Evolutionary conservation across 2,113 vertebrate species (phyloP), one percentile per base, ranked within the genome.

Genomic region (Rhagologus leucostigma): DNA sequence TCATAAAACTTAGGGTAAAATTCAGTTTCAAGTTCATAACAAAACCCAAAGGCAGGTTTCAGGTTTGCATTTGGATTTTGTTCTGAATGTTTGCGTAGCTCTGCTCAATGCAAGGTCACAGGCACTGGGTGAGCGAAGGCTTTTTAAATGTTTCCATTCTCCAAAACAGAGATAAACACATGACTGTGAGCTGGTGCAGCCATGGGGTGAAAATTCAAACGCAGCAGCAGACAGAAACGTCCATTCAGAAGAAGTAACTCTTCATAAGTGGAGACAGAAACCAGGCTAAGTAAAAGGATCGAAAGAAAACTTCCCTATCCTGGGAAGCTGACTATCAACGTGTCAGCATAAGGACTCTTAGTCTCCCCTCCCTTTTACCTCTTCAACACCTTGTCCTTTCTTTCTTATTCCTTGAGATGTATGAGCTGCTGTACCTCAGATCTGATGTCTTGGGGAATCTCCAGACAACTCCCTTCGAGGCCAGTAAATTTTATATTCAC

Each of bases 31-130:
- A 92, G 93, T 75, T 90, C 71, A 53, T 93, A 95, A 95, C 79
- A 90, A 96, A 96, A 96, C 73, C 79, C 88, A 86, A 92, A 93
- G 79, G 90, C 85, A 22, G 68, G 92, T 93, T 93, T 95, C 92
- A 96, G 52, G 76, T 96, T 95, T 69, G 59, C 37, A 91, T 93
- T 87, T 93, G 93, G 85, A 90, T 73, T 94, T 84, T 60, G 44
- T 78, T 89, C 85, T 92, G 75, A 80, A 82, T 62, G 41, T 80
- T 92, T 93, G 70, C 29, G 9, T 60, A 37, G 93, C 55, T 95
- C 91, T 93, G 95, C 64, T 94, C 47, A 81, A 19, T 84, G 55
- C 75, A 90, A 87, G 82, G 82, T 96, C 91, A 56, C 90, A 88
- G 82, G 55, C 68, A 41, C 42, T 41, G 63, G 22, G n/a, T 39